Conservation (phyloP, 2,797 vertebrate genomes). For the Crenuchus spilurus region DNA sequence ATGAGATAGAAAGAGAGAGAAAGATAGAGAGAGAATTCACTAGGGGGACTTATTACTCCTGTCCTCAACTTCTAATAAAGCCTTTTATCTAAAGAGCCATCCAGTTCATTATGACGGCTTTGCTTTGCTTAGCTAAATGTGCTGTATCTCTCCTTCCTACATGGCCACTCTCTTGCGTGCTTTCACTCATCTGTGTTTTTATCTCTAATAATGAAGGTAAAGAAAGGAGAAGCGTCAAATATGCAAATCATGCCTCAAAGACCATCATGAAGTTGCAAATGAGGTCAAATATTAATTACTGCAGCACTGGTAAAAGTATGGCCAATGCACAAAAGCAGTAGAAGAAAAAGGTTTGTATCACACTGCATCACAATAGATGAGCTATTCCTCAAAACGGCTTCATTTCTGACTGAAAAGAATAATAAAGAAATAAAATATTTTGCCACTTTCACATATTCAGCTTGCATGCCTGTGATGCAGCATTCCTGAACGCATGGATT, state of each 20-base stretch:
- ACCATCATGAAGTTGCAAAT: too few species aligned
- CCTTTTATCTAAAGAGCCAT: constrained; percentile 30
- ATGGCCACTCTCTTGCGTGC: background rate
- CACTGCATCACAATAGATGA: too few species aligned
- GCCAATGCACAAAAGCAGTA: background rate
- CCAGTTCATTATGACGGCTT: constrained; percentile 19
- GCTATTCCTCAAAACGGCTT: background rate
- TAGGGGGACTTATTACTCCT: constrained; percentile 42
- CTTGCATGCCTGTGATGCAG: background rate
- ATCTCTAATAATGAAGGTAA: background rate
- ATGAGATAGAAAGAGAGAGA: too few species aligned
- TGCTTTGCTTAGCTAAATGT: constrained; percentile 14
- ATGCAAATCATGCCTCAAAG: too few species aligned
- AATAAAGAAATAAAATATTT: background rate
- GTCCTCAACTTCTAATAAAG: constrained; percentile 45
- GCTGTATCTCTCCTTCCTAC: constrained; percentile 11
- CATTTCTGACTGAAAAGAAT: background rate
- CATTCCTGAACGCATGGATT: background rate
- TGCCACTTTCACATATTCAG: too few species aligned
- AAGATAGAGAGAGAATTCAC: constrained; percentile 31
- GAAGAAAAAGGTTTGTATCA: background rate
- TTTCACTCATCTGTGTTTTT: background rate
- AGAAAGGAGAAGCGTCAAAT: too few species aligned
- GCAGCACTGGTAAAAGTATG: too few species aligned
- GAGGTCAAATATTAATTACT: too few species aligned